phyloP scores from a whole-genome alignment of 2,797 vertebrate species.

The Babyrousa celebensis region DNA sequence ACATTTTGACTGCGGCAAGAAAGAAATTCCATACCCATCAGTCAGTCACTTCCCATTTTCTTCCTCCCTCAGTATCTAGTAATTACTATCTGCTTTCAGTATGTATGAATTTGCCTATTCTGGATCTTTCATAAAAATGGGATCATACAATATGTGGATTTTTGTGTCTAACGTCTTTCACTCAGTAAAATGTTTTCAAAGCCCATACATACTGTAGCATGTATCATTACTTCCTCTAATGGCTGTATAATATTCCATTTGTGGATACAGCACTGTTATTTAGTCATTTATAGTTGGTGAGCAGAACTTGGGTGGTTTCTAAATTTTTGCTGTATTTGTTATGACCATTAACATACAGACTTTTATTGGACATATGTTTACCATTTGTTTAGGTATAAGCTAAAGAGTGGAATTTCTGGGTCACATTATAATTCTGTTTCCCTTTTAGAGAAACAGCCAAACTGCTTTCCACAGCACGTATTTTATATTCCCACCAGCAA shows the following conservation, averaged over 20 bases:
- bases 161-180: background rate
- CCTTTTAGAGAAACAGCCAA: background rate
- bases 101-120: background rate
- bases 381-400: background rate
- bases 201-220: background rate
- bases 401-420: background rate
- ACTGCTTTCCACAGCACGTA: background rate
- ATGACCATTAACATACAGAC: background rate
- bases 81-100: background rate
- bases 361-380: background rate
- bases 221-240: background rate
- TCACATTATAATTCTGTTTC: background rate
- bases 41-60: no score
- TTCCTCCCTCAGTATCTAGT: background rate
- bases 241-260: background rate
- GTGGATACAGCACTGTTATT: background rate
- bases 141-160: no score
- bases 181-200: background rate
- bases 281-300: background rate
- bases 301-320: background rate
- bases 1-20: background rate
- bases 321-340: background rate
- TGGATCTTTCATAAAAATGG: no score
- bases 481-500: background rate
- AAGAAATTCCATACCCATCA: no score